Evolutionary conservation across 2,888 invertebrate genomes (phyloP), one percentile per base, ranked within the genome.

Genomic region (Macrophya alboannulata): DNA sequence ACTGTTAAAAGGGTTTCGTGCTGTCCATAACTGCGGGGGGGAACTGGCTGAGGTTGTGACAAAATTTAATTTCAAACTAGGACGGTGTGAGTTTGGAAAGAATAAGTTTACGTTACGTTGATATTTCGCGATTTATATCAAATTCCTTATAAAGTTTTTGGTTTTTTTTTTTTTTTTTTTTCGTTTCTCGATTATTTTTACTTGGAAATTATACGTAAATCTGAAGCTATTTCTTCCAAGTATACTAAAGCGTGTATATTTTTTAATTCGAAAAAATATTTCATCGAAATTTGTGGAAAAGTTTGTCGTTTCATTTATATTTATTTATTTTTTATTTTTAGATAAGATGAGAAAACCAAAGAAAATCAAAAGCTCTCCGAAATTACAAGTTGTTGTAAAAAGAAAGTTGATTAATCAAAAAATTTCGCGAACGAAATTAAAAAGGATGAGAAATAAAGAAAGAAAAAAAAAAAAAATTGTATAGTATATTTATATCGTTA

Each of bases 1-100:
- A 45, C 72, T 45, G 43, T 74, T 43, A 21, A 74, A 45, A 21
- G 25, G 72, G 72, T 74, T 68, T 37, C 31, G 25, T 25, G 37
- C 37, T 37, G 68, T 68, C 68, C 17, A 37, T 68, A 68, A 68
- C 68, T 68, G 37, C 15, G 37, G 6, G 15, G 15, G 37, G 6
- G 15, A 37, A 25, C 68, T 62, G 21, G 21, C 62, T 9, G 25
- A 62, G 62, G 40, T 40, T 71, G 17, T 74, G 45, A 74, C 72
- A n/a, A 21, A 45, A 74, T 71, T 71, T 17, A 17, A 71, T 71
- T 71, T 71, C 40, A 31, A 4, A 71, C 4, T 62, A 25, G 62
- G 12, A 43, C 21, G 21, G 45, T 48, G 21, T 40, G 62, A 25
- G 25, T 25, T 62, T 12, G 0, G 10, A 62, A 62, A 10, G 12